Percentiles rank a stretch among this genome's conserved stretches.
phyloP scores from a whole-genome alignment of 2,113 vertebrate species.

The Equus quagga region DNA sequence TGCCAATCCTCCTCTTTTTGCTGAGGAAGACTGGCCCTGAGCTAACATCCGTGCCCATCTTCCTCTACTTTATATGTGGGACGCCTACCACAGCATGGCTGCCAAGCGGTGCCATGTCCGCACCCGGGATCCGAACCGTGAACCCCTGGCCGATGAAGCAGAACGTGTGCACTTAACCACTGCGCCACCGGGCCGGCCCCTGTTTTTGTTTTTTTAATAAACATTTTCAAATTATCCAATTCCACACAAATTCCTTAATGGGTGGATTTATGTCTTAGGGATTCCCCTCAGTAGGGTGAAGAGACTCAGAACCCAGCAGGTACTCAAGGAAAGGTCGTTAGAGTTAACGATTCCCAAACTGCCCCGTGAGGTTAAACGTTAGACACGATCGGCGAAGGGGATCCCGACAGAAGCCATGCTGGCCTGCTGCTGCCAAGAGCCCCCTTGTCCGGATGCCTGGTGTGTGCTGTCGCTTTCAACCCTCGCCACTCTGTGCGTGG shows the following conservation, averaged over 20 bases:
- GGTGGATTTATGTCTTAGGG: background rate
- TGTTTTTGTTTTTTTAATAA: background rate
- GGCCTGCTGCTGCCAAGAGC: background rate
- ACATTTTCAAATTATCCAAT: background rate
- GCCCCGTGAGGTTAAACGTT: too few species aligned
- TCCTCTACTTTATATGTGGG: too few species aligned
- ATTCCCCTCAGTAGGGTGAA: background rate
- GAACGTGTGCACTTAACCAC: too few species aligned
- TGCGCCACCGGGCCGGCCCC: too few species aligned
- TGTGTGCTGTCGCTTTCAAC: rapidly evolving
- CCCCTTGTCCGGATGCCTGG: background rate
- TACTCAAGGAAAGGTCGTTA: background rate
- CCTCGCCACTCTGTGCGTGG: rapidly evolving
- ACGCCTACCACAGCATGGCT: too few species aligned
- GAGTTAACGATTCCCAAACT: rapidly evolving
- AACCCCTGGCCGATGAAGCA: too few species aligned
- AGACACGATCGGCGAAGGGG: too few species aligned
- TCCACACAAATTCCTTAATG: background rate
- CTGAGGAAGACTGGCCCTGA: too few species aligned
- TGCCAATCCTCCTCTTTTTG: too few species aligned
- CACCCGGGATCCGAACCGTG: too few species aligned
- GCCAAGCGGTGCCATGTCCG: too few species aligned
- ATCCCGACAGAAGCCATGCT: rapidly evolving
- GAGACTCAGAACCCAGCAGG: background rate
- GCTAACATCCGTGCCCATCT: too few species aligned